These are phyloP conservation scores for Hanleya hanleyi DNA, from an alignment of 2,888 invertebrate genomes.

Conservation along the genomic window DNA sequence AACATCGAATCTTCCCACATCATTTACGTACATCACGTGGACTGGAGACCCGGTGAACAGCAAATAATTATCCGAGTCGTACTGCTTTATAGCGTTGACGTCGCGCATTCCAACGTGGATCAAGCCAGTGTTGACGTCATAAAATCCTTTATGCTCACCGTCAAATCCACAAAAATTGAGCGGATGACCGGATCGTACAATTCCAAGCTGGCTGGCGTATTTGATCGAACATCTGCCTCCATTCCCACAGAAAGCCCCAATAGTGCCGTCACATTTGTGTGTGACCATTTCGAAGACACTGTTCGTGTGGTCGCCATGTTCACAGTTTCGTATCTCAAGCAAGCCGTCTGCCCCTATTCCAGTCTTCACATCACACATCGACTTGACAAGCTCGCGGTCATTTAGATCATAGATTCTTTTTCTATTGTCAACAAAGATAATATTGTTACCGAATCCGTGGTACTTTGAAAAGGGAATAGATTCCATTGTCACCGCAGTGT, in stretches of 20 bases:
- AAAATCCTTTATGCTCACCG: neutral
- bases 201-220: neutral
- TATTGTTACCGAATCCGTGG: neutral
- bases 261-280: neutral
- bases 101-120: neutral
- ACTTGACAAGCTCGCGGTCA: neutral
- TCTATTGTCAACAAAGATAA: neutral
- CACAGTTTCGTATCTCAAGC: neutral
- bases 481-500: too few species aligned
- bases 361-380: neutral
- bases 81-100: neutral
- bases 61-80: neutral
- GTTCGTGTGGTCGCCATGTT: neutral
- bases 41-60: neutral
- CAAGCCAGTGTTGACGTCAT: neutral
- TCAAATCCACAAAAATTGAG: neutral
- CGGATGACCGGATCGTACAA: neutral
- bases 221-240: neutral
- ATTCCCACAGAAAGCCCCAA: neutral
- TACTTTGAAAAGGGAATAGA: neutral
- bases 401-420: neutral
- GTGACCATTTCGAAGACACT: neutral
- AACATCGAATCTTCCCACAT: neutral
- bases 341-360: neutral
- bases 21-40: neutral